These are phyloP conservation scores for Diadromus collaris DNA, from an alignment of 2,888 invertebrate species.

Conservation along the genomic window DNA sequence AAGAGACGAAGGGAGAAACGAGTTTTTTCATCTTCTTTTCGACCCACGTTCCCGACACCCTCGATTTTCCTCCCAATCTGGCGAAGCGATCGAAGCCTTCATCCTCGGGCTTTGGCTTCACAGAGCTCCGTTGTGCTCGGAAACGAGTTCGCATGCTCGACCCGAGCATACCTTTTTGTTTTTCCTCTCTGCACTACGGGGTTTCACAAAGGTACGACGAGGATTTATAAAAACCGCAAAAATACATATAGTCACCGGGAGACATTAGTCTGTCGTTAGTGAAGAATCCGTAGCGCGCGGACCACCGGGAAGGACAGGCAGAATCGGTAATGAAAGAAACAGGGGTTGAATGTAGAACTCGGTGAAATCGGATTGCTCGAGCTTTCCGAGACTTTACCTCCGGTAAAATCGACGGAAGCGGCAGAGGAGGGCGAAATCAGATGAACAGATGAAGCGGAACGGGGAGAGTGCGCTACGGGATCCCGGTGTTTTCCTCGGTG, in stretches of 20 bases:
- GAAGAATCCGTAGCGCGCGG: neutral
- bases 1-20: slow-evolving; percentile 32
- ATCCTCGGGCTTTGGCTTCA: neutral
- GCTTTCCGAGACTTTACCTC: neutral
- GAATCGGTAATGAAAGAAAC: neutral
- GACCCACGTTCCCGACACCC: slow-evolving; percentile 1
- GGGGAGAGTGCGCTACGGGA: slow-evolving; percentile 45
- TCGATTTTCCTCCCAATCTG: slow-evolving; percentile 36
- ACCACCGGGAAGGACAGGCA: neutral
- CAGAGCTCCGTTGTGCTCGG: neutral
- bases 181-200: neutral
- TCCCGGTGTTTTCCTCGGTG: slow-evolving; percentile 8
- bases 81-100: slow-evolving; percentile 1
- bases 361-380: neutral
- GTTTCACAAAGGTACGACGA: neutral
- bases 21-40: slow-evolving; percentile 14
- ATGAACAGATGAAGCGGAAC: slow-evolving; percentile 31
- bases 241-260: neutral
- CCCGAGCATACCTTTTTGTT: neutral
- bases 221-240: neutral
- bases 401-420: slow-evolving; percentile 9
- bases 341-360: slow-evolving; percentile 1
- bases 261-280: neutral
- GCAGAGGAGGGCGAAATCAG: neutral
- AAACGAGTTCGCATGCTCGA: neutral